These are phyloP conservation scores for Ennomos quercinarius DNA, from an alignment of 2,888 invertebrate species.

Conservation along the genomic window DNA sequence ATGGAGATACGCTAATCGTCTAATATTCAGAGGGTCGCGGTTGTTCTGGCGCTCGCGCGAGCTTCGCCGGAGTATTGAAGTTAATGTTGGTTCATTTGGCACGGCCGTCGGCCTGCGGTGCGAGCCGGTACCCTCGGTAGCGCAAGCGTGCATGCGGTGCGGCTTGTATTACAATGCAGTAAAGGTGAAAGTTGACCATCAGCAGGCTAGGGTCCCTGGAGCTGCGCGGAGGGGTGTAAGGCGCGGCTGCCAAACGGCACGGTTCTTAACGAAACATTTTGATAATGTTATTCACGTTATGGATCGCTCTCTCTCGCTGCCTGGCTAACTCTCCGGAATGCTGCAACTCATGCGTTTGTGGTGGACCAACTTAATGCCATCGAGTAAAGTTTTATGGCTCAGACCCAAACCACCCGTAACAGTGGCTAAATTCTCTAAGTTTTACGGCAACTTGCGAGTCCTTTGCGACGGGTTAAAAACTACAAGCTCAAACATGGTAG, in stretches of 20 bases:
- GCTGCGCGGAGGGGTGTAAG: constrained; percentile 5
- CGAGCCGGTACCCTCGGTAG: constrained; percentile 18
- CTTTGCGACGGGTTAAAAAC: no score
- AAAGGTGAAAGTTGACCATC: constrained; percentile 8
- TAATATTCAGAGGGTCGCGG: constrained; percentile 28
- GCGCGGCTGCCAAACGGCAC: constrained; percentile 45
- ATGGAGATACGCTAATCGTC: constrained; percentile 33
- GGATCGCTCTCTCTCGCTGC: constrained; percentile 24
- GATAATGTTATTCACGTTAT: constrained; percentile 45
- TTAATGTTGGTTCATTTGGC: constrained; percentile 63
- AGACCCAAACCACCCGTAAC: no score
- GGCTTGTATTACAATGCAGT: constrained; percentile 9
- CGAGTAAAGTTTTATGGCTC: background rate
- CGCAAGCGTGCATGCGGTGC: constrained; percentile 8
- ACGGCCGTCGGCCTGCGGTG: constrained; percentile 34
- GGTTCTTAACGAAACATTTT: constrained; percentile 49
- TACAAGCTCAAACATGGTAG: no score
- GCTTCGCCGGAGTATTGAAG: constrained; percentile 40
- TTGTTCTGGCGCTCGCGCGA: constrained; percentile 19
- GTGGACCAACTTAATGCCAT: background rate
- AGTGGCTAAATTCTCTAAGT: no score
- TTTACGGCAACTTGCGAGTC: no score
- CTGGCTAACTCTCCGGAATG: background rate
- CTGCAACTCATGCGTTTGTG: constrained; percentile 1
- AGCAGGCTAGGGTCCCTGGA: background rate